Conservation (phyloP, 2,113 vertebrate genomes). For the Forbesichthys papilliferus region DNA sequence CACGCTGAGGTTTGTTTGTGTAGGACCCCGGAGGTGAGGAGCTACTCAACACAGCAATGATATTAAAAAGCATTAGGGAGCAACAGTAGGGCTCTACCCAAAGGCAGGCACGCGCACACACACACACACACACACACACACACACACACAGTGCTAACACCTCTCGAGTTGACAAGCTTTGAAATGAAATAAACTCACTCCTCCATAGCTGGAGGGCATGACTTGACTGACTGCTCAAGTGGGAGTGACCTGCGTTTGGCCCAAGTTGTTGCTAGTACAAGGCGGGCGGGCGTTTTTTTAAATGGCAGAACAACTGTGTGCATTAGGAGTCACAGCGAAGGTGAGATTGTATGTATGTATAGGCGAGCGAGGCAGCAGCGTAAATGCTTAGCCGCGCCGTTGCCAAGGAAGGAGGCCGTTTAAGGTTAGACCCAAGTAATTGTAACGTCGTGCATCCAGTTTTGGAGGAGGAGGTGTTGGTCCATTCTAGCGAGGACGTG, state of each 20-base stretch:
- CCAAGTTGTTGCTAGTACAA: slow-evolving; percentile 55
- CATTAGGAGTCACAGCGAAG: slow-evolving; percentile 51
- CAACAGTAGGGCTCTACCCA: slow-evolving; percentile 48
- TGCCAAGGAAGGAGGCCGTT: slow-evolving; percentile 41
- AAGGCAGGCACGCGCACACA: slow-evolving; percentile 34
- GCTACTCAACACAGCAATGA: slow-evolving; percentile 45
- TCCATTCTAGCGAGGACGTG: slow-evolving; percentile 18
- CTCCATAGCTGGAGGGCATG: slow-evolving; percentile 65
- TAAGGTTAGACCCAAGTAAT: slow-evolving; percentile 38
- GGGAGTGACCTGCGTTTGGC: slow-evolving; percentile 70
- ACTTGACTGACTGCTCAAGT: slow-evolving; percentile 71
- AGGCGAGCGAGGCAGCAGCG: slow-evolving; percentile 32
- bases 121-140: slow-evolving; percentile 17
- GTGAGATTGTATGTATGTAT: slow-evolving; percentile 33
- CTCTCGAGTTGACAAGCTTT: slow-evolving; percentile 59
- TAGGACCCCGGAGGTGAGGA: slow-evolving; percentile 49
- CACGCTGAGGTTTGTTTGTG: slow-evolving; percentile 41
- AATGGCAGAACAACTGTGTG: slow-evolving; percentile 45
- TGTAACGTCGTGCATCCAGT: slow-evolving; percentile 15
- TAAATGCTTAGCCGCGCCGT: slow-evolving; percentile 50
- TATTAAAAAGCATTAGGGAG: slow-evolving; percentile 71
- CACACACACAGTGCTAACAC: slow-evolving; percentile 41
- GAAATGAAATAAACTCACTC: slow-evolving; percentile 70
- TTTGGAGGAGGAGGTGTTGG: slow-evolving; percentile 8
- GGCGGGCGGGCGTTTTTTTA: slow-evolving; percentile 49